Percentiles rank a stretch among this genome's conserved stretches.
These are phyloP conservation scores for Tenrec ecaudatus DNA, from an alignment of 2,113 vertebrate genomes.

Conservation along the genomic window DNA sequence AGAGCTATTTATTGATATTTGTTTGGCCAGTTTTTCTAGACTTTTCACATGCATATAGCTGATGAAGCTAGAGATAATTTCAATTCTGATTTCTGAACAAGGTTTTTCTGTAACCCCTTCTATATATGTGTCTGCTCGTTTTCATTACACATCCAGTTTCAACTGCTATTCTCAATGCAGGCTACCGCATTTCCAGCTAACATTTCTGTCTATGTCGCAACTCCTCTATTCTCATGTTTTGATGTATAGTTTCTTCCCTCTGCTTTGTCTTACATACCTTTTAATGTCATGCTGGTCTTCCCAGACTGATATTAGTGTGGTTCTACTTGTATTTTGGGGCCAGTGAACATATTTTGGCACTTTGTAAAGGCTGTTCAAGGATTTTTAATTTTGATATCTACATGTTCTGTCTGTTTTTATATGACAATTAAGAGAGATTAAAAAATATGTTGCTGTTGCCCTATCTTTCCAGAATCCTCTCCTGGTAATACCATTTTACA, in stretches of 20 bases:
- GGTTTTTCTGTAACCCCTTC: not conserved
- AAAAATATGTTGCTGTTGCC: not conserved
- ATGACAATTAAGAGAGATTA: not conserved
- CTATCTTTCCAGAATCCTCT: not conserved
- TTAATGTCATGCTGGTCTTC: not conserved
- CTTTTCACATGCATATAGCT: not conserved
- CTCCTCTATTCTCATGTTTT: not conserved
- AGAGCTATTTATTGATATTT: not conserved
- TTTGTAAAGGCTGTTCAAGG: not conserved
- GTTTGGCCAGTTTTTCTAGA: not conserved
- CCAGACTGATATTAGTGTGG: not conserved
- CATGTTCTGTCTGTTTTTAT: not conserved
- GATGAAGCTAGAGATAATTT: not conserved
- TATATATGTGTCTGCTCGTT: not conserved
- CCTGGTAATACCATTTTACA: not conserved
- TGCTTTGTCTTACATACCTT: not conserved
- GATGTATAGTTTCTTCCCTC: not conserved
- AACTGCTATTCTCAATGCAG: conserved; percentile 4
- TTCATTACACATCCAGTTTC: not conserved
- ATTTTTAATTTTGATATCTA: not conserved
- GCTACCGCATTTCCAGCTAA: not conserved
- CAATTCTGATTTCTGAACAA: not conserved
- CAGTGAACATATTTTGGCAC: not conserved
- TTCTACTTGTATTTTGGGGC: conserved; percentile 4
- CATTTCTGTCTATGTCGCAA: not conserved